Base-by-base conservation (phyloP, 2,888 invertebrate species). In the Leptura quadrifasciata region DNA sequence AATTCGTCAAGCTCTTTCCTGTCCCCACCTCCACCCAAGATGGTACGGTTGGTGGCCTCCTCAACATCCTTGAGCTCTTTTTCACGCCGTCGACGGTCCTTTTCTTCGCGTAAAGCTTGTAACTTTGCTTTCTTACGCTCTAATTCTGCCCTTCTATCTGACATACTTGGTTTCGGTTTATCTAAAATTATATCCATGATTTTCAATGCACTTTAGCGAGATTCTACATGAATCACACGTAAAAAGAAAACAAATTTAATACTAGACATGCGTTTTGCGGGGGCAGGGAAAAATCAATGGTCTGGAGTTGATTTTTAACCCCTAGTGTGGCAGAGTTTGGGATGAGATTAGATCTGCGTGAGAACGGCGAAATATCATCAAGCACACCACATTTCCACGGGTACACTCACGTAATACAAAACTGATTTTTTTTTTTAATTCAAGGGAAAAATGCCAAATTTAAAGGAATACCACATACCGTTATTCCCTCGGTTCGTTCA, bases 111-210 rank as follows among this genome's bases (percentile, higher is more conserved):
- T 72, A 97, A 92, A 21, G 96, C 96, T 87, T 96, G 96, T 83
- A 97, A 92, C 90, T 96, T 97, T 24, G 96, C 96, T 89, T 97
- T 96, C 89, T 97, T 97, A 77, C 96, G 93, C 90, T 97, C 97
- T 85, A 97, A 89, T 90, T 97, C 97, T n/a, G 96, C 96, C 89
- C 96, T 96, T 79, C 97, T 93, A 90, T 97, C 97, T 70, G 95
- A 94, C 95, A 96, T 95, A 72, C 84, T 87, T 55, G 86, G 79
- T 81, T 83, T 83, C 39, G 83, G 81, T 80, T 77, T 82, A 82
- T 82, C 82, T 85, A 82, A 76, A 82, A 83, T 77, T 58, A 83
- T 61, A 79, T 84, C 83, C 84, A 84, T 84, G 72, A 70, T 82
- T 71, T 64, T 63, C 69, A 39, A 24, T 35, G 52, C 57, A 57